Evolutionary conservation across 2,797 vertebrate species (phyloP).

Genomic region (Esox lucius): DNA sequence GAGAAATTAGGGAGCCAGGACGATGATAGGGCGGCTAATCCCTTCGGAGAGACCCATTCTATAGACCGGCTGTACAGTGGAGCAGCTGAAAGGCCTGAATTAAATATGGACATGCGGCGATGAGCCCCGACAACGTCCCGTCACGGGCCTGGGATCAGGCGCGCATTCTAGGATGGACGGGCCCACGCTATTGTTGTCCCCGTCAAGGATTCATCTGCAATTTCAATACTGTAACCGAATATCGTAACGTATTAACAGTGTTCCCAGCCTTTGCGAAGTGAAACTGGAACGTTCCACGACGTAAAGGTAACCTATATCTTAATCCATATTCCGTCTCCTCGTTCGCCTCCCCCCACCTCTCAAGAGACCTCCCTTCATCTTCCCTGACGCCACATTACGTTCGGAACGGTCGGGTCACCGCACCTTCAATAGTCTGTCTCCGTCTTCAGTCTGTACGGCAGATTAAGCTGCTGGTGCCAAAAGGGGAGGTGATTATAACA

Average conservation of each 20-base stretch:
- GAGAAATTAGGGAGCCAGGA: constrained; percentile 71
- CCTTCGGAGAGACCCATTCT: constrained; percentile 74
- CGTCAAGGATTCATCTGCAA: neutral
- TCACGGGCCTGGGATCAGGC: constrained; percentile 58
- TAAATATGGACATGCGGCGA: constrained; percentile 66
- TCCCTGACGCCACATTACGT: neutral
- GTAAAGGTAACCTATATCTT: neutral
- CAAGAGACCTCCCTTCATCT: neutral
- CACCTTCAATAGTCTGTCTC: neutral
- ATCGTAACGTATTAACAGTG: neutral
- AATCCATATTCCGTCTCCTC: constrained; percentile 1
- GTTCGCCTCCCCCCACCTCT: neutral
- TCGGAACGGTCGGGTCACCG: neutral
- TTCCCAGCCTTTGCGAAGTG: neutral
- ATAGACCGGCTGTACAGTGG: constrained; percentile 65
- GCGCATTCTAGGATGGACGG: constrained; percentile 58
- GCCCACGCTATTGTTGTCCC: neutral
- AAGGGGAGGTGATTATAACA: constrained; percentile 52
- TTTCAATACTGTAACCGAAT: neutral
- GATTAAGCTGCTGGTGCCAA: constrained; percentile 43
- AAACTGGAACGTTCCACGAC: neutral
- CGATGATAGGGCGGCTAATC: constrained; percentile 78
- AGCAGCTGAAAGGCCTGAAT: constrained; percentile 65
- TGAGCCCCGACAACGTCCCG: constrained; percentile 59
- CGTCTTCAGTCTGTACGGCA: constrained; percentile 23